Base-by-base conservation (phyloP, 2,113 vertebrate species). In the Proteles cristata region DNA sequence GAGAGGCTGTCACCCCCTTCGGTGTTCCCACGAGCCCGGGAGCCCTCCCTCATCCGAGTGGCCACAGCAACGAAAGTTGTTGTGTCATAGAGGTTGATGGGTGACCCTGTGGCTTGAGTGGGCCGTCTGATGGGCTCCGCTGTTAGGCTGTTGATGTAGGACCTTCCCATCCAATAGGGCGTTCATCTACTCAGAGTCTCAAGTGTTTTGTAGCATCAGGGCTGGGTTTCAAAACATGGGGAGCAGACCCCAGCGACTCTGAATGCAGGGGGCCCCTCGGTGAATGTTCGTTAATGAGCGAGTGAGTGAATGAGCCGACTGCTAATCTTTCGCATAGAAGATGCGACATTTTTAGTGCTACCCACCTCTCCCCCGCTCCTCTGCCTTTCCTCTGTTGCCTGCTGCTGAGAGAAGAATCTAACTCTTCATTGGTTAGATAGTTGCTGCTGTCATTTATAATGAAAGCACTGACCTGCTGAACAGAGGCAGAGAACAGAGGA, bases 101-200 rank as follows among this genome's bases (percentile, higher is more conserved):
- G n/a, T 1, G 9, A 28, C 17, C 4, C 21, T n/a, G 4, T 0
- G 0, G 2, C 31, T 1, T 0, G 5, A 2, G 1, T 12, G 1
- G 58, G 31, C 21, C 11, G 0, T 4, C 61, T 7, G 21, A 58
- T 4, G 0, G 25, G 33, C 39, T 28, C 33, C 80, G 85, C 82
- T 11, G 0, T n/a, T 74, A 53, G 66, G 33, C 33, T 33, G 74
- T 26, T 90, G 66, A 26, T 61, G 5, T 33, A 25, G 11, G 9
- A 7, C 39, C 39, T 69, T 69, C 33, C 14, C 58, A 48, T 77
- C 33, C 8, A 19, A 17, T 1, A 3, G 12, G 8, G 4, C 15
- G 11, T 26, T 50, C 19, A 25, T 55, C 26, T 16, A 1, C 28
- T 76, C 15, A 0, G 16, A 28, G 21, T 63, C 31, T 50, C 26